A percentile compares a stretch with the other conserved stretches of the same genome.
These are phyloP conservation scores for Halcyon badia DNA, from an alignment of 2,797 vertebrate species.

Conservation along the genomic window DNA sequence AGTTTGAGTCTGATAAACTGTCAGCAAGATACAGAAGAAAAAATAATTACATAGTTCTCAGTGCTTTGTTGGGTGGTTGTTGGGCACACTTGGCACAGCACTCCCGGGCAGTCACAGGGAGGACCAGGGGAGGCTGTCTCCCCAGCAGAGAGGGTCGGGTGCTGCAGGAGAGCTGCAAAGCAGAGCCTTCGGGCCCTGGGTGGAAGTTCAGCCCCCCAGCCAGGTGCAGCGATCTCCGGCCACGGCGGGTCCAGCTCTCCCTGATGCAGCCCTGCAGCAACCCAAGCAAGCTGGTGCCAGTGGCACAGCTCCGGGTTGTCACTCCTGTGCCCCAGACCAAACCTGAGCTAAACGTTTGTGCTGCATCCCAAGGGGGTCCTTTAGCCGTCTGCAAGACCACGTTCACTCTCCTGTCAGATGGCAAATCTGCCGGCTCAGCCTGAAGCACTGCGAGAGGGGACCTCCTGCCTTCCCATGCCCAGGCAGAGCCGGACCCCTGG, in stretches of 20 bases:
- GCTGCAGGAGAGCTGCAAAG: not conserved
- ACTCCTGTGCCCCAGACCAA: fast-evolving
- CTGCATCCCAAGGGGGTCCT: not conserved
- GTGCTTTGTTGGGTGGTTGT: not conserved
- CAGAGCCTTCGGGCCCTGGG: not conserved
- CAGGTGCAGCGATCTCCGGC: not conserved
- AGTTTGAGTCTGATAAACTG: slow-evolving; percentile 62
- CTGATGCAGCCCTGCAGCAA: not conserved
- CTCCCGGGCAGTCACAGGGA: not conserved
- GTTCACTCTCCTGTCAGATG: not conserved
- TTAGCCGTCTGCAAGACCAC: not conserved
- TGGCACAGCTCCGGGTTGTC: fast-evolving
- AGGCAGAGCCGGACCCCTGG: fast-evolving
- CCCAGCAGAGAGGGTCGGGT: not conserved
- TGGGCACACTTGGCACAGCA: slow-evolving; percentile 17
- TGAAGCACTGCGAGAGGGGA: not conserved
- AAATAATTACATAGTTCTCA: slow-evolving; percentile 17
- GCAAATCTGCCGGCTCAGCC: not conserved
- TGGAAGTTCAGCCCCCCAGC: not conserved
- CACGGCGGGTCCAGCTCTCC: not conserved
- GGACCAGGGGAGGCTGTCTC: not conserved
- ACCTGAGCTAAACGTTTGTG: not conserved
- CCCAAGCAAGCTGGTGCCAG: fast-evolving
- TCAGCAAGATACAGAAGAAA: slow-evolving; percentile 33
- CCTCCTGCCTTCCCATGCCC: not conserved